These are phyloP conservation scores for Drosophila mojavensis DNA, from an alignment of 1,140 invertebrate species.

Conservation along the genomic window DNA sequence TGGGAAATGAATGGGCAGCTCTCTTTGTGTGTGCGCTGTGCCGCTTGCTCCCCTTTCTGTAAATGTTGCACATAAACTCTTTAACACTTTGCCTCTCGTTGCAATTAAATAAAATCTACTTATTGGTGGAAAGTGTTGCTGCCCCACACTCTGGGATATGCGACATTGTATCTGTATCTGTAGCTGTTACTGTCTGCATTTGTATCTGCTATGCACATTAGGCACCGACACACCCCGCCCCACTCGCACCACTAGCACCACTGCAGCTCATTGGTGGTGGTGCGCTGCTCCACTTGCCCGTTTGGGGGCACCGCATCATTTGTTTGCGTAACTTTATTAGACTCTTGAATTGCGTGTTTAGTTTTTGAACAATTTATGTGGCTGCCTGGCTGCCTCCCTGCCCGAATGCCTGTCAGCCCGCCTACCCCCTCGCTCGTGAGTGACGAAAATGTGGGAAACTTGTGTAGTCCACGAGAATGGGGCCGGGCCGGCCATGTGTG, in stretches of 20 bases:
- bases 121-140: conserved; percentile 71
- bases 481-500: conserved; percentile 58
- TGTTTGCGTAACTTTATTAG: conserved; percentile 83
- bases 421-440: conserved; percentile 23
- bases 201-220: conserved; percentile 66
- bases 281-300: conserved; percentile 66
- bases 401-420: background rate
- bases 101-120: conserved; percentile 79
- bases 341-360: conserved; percentile 81
- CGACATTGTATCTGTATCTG: conserved; percentile 65
- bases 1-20: conserved; percentile 68
- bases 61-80: conserved; percentile 84
- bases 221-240: conserved; percentile 22
- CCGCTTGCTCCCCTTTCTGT: conserved; percentile 40
- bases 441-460: conserved; percentile 78
- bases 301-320: conserved; percentile 79
- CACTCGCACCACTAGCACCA: background rate
- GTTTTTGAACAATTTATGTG: conserved; percentile 77
- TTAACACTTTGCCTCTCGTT: conserved; percentile 81
- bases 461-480: conserved; percentile 23
- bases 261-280: background rate
- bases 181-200: conserved; percentile 26
- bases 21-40: conserved; percentile 31
- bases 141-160: conserved; percentile 26
- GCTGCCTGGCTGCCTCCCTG: conserved; percentile 10